Percentiles rank a stretch among this genome's conserved stretches.
These are phyloP conservation scores for Hapalemur alaotrensis DNA, from an alignment of 2,797 vertebrate species.

Conservation along the genomic window DNA sequence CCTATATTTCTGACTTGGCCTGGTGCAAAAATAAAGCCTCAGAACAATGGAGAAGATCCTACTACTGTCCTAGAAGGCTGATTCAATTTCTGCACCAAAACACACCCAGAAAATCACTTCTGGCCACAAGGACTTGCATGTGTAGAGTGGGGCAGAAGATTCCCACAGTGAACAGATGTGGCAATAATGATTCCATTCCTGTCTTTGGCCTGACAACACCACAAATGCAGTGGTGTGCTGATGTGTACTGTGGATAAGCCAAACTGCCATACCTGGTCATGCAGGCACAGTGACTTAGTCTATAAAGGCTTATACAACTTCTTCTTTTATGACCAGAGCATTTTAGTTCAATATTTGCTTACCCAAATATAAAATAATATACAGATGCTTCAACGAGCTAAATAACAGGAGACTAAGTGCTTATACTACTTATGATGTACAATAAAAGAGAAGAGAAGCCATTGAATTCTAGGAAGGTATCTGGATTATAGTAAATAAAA, in stretches of 20 bases:
- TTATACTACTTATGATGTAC: neutral
- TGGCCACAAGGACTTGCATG: neutral
- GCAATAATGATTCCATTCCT: neutral
- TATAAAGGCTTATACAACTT: neutral
- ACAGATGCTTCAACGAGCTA: neutral
- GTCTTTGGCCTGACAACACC: neutral
- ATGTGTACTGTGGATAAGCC: neutral
- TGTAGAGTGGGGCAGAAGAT: neutral
- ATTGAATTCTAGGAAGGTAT: neutral
- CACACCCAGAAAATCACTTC: neutral
- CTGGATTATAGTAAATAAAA: neutral
- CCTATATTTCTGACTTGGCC: neutral
- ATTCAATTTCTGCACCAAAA: neutral
- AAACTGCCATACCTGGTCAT: neutral
- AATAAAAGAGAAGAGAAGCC: neutral
- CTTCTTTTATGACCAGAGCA: neutral
- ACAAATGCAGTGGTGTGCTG: neutral
- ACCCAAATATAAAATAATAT: conserved; percentile 3
- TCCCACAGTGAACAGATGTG: neutral
- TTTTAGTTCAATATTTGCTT: neutral
- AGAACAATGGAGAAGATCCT: neutral
- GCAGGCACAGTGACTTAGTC: neutral
- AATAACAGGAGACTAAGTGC: neutral
- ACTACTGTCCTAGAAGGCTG: neutral
- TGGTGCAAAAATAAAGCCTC: neutral